Evolutionary conservation across 2,113 vertebrate species (phyloP), one percentile per base, ranked within the genome.

Genomic region (Sialia sialis): DNA sequence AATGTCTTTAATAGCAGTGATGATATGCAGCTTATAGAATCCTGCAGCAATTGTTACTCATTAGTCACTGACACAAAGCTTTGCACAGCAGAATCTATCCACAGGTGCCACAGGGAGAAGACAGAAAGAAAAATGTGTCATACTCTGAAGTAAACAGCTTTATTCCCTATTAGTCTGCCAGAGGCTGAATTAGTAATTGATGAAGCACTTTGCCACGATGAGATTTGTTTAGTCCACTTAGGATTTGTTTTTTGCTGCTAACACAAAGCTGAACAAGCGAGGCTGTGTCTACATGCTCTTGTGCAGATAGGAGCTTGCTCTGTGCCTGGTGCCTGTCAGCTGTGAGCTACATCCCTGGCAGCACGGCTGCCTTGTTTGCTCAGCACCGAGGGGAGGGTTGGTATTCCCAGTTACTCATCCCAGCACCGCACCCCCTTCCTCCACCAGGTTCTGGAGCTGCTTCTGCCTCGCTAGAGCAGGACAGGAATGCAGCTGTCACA

Each of bases 181-280:
- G 87, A 91, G 84, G 89, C 84, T 90, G 94, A 94, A 94, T 95
- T 70, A 90, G 83, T 88, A 88, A 95, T 95, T 94, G 93, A 92
- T 84, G 83, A 95, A 96, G 80, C 80, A 73, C 83, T 96, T 92
- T 95, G 89, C 86, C 73, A 95, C 0, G 4, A 54, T 64, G 84
- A 93, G 89, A 92, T 94, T 93, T 94, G 89, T 84, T 95, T 93
- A 92, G 93, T 80, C 89, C 41, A 7, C 29, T 55, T 54, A 92
- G 86, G 94, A 84, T 92, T 94, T 91, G 84, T 36, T 91, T 93
- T 84, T 59, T 0, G 0, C 80, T 84, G 83, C 78, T 95, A 96
- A 92, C 86, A 74, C 44, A 49, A 69, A 91, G 34, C 87, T 82
- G 60, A 89, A 89, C 84, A 89, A 75, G 77, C 12, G 13, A 82